Base-by-base conservation (phyloP, 2,888 invertebrate species). In the Ennomos quercinarius region DNA sequence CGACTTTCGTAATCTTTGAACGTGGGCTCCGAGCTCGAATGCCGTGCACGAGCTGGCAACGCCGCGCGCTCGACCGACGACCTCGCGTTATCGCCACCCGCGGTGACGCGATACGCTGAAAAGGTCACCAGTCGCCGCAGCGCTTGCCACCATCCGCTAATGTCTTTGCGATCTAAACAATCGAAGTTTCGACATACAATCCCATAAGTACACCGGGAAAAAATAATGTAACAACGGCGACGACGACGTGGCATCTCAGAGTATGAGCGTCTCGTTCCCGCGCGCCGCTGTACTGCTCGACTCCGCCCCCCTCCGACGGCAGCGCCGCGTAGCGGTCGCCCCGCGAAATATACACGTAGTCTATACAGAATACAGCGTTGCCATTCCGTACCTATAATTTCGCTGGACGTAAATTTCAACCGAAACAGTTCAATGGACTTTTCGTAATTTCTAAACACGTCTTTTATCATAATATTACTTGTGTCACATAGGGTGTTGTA, bases 401-500 rank as follows among this genome's bases (percentile, higher is more conserved):
- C 90, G 91, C 92, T 91, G 87, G 87, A 91, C 90, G 91, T 92
- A 92, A 92, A 92, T 91, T 92, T 92, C 87, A 83, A 89, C 80
- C 86, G 87, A 91, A 91, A 89, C 91, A 89, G 93, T 93, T 93
- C 93, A 93, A 92, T 92, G 93, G 88, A 93, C 93, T 92, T 92
- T 88, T 84, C 80, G 77, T 87, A 89, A 89, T 90, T 85, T 87
- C 81, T 72, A 86, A 88, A 84, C 86, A 87, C 86, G 85, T 88
- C 81, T 81, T 77, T 80, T 84, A 80, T 80, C 80, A 81, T 83
- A 78, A 85, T 84, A 87, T 77, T 77, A 83, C 77, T 82, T 78
- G 85, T 88, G 87, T 82, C 80, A 82, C 74, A 74, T 79, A 78
- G 71, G 78, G 78, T 85, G 80, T 80, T 81, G 81, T 82, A 83